These are phyloP conservation scores for Myiozetetes cayanensis DNA, from an alignment of 2,113 vertebrate genomes.

Conservation along the genomic window DNA sequence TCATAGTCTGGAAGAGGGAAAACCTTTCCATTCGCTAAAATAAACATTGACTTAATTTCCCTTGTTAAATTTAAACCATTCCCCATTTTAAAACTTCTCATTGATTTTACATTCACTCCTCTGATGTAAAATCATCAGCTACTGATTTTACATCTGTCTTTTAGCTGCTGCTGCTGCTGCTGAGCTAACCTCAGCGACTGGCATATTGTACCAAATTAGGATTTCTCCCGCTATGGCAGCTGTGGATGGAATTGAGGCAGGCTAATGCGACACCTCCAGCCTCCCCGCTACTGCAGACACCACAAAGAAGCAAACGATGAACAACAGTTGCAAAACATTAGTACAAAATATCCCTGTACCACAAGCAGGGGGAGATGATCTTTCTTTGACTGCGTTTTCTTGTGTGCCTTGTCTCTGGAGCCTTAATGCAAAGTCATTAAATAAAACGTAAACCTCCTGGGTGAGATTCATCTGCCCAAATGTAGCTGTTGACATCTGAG, in stretches of 20 bases:
- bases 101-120: slow-evolving; percentile 61
- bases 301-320: not conserved
- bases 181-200: slow-evolving; percentile 25
- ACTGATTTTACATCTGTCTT: slow-evolving; percentile 70
- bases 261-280: not conserved
- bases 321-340: not conserved
- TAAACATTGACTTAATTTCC: slow-evolving; percentile 28
- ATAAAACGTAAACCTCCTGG: slow-evolving; percentile 25
- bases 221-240: not conserved
- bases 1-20: not conserved
- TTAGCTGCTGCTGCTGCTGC: slow-evolving; percentile 28
- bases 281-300: not conserved
- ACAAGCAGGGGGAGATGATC: not conserved
- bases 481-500: slow-evolving; percentile 6
- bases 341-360: not conserved
- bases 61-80: slow-evolving; percentile 50
- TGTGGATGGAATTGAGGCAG: not conserved
- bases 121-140: slow-evolving; percentile 59
- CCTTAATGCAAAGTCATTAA: not conserved
- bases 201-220: slow-evolving; percentile 15
- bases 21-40: not conserved
- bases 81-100: slow-evolving; percentile 58
- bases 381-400: not conserved
- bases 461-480: slow-evolving; percentile 38
- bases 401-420: not conserved